A percentile compares a stretch with the other conserved stretches of the same genome.
phyloP scores from a whole-genome alignment of 1,140 invertebrate genomes.

The Ips nitidus region DNA sequence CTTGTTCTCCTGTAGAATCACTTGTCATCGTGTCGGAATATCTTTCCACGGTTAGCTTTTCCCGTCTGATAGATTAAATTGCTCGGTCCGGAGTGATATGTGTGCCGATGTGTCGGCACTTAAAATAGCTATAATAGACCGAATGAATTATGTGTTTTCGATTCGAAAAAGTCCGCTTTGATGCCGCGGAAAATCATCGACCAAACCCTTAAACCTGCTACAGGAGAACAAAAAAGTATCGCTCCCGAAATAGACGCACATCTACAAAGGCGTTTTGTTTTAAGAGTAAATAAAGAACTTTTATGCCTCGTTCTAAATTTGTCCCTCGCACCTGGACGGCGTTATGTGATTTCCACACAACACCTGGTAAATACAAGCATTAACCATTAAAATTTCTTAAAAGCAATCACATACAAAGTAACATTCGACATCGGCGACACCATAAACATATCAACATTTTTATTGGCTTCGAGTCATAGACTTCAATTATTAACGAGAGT shows the following conservation, averaged over 20 bases:
- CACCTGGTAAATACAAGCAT: slow-evolving; percentile 22
- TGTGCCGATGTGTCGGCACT: slow-evolving; percentile 21
- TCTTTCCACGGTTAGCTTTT: slow-evolving; percentile 36
- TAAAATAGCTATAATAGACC: slow-evolving; percentile 16
- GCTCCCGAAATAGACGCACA: slow-evolving; percentile 27
- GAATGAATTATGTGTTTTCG: background rate
- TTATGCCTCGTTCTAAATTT: slow-evolving; percentile 29
- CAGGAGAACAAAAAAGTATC: slow-evolving; percentile 25
- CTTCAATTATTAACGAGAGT: background rate
- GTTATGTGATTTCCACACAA: slow-evolving; percentile 23
- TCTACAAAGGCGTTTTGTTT: slow-evolving; percentile 35
- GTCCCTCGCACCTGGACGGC: slow-evolving; percentile 26
- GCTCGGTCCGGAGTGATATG: slow-evolving; percentile 30
- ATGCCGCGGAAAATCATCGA: background rate
- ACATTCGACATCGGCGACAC: background rate
- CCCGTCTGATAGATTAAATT: slow-evolving; percentile 34
- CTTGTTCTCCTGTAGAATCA: slow-evolving; percentile 29
- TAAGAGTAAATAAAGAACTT: slow-evolving; percentile 35
- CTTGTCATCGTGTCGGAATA: slow-evolving; percentile 43
- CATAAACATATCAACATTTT: too few species aligned
- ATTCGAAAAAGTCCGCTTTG: background rate
- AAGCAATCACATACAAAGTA: background rate
- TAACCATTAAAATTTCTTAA: background rate
- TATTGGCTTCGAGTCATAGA: too few species aligned
- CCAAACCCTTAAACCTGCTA: background rate